A percentile compares a stretch with the other conserved stretches of the same genome.
These are phyloP conservation scores for Phortica okadai DNA, from an alignment of 2,888 invertebrate species.

Conservation along the genomic window DNA sequence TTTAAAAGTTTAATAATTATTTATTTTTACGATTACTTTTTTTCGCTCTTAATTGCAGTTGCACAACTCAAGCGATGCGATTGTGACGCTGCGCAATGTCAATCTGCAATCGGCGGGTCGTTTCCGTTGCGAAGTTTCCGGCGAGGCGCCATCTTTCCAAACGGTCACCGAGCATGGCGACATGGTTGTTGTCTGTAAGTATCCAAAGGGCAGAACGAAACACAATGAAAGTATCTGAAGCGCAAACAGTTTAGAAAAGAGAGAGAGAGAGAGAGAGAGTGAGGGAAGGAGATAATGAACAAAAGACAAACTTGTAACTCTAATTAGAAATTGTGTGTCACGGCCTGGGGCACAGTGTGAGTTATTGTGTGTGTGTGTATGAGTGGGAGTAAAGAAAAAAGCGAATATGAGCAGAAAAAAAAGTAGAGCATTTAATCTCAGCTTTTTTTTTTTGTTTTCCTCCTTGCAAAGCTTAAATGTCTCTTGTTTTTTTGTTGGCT, in stretches of 20 bases:
- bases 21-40: slow-evolving; percentile 28
- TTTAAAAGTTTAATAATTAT: slow-evolving; percentile 29
- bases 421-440: too few species aligned
- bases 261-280: not conserved
- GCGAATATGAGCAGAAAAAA: too few species aligned
- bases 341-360: slow-evolving; percentile 36
- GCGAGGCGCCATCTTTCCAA: slow-evolving; percentile 84
- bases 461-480: not conserved
- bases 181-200: slow-evolving; percentile 84
- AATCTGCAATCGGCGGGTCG: slow-evolving; percentile 81
- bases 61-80: slow-evolving; percentile 82
- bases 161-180: slow-evolving; percentile 82
- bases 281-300: slow-evolving; percentile 6
- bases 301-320: slow-evolving; percentile 54
- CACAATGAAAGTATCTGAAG: not conserved
- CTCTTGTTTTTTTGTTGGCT: slow-evolving; percentile 4
- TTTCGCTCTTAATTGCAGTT: slow-evolving; percentile 77
- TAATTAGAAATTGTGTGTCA: slow-evolving; percentile 56
- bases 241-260: not conserved
- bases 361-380: slow-evolving; percentile 22
- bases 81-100: slow-evolving; percentile 81
- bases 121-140: slow-evolving; percentile 84
- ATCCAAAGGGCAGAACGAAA: slow-evolving; percentile 37
- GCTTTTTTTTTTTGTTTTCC: slow-evolving; percentile 4
- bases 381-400: too few species aligned